Conservation (phyloP, 2,888 invertebrate species). For the Hemithea aestivaria region DNA sequence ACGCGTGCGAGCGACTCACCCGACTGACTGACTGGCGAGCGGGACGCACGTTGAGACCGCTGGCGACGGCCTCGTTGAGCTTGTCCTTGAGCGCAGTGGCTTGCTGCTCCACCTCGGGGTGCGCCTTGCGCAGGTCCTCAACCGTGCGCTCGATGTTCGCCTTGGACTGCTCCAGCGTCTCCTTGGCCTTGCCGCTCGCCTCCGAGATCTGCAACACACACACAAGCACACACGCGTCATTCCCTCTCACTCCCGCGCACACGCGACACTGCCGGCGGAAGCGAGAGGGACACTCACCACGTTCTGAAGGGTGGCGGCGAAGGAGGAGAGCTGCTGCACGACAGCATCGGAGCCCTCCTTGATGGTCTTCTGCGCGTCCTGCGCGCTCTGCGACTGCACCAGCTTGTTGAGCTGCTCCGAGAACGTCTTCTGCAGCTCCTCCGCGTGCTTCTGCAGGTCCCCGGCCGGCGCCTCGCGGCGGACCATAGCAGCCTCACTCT, state of each 20-base stretch:
- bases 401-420: constrained; percentile 47
- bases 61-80: constrained; percentile 52
- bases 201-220: constrained; percentile 44
- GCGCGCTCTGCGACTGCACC: constrained; percentile 55
- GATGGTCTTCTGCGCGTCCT: constrained; percentile 55
- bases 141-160: constrained; percentile 47
- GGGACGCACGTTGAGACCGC: constrained; percentile 42
- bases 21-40: no score
- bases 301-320: constrained; percentile 47
- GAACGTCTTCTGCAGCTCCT: constrained; percentile 55
- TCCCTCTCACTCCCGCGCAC: no score
- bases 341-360: constrained; percentile 58
- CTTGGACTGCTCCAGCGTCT: constrained; percentile 50
- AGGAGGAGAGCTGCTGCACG: constrained; percentile 45
- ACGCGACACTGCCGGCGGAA: neutral
- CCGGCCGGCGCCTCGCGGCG: constrained; percentile 52
- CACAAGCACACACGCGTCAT: neutral
- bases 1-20: neutral
- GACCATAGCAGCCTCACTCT: constrained; percentile 49
- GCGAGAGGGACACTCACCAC: constrained; percentile 47
- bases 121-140: constrained; percentile 56
- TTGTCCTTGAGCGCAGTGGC: constrained; percentile 49
- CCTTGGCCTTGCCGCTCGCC: constrained; percentile 64
- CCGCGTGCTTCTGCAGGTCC: constrained; percentile 56
- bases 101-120: constrained; percentile 66